phyloP scores from a whole-genome alignment of 2,888 invertebrate species.

The Leptura quadrifasciata region DNA sequence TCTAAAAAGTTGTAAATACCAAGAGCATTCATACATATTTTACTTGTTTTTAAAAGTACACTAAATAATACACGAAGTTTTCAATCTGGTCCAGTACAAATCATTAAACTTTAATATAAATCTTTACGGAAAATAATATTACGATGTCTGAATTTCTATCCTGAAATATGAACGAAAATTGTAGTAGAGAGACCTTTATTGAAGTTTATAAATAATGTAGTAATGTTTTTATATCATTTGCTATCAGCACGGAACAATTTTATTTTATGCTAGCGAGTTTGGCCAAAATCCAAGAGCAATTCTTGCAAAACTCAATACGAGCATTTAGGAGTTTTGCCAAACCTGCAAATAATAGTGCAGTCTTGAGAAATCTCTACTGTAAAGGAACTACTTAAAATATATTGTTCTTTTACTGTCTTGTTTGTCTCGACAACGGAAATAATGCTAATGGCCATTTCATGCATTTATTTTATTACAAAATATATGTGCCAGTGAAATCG shows the following conservation, averaged over 20 bases:
- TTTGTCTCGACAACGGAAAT: constrained; percentile 44
- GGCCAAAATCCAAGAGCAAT: constrained; percentile 49
- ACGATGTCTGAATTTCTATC: constrained; percentile 23
- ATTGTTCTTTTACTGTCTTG: constrained; percentile 43
- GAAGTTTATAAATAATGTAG: constrained; percentile 50
- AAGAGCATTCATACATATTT: constrained; percentile 31
- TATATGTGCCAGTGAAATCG: not conserved
- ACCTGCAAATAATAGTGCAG: constrained; percentile 52
- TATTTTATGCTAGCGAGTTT: constrained; percentile 45
- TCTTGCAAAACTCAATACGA: constrained; percentile 31
- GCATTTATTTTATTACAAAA: constrained; percentile 32
- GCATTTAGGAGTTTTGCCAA: constrained; percentile 35
- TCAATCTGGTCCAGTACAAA: constrained; percentile 38
- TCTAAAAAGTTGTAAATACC: constrained; percentile 17
- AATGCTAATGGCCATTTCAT: constrained; percentile 36
- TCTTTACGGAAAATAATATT: constrained; percentile 21
- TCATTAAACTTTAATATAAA: constrained; percentile 45
- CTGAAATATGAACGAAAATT: constrained; percentile 42
- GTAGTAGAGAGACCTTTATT: constrained; percentile 41
- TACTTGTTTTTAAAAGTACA: constrained; percentile 23
- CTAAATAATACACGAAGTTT: constrained; percentile 39
- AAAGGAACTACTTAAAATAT: constrained; percentile 42
- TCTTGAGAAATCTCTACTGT: constrained; percentile 32
- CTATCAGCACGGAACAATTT: constrained; percentile 46
- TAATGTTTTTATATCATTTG: constrained; percentile 42